Conservation (phyloP, 53 echinoderm and acorn worm genomes). For the Patiria pectinifera region DNA sequence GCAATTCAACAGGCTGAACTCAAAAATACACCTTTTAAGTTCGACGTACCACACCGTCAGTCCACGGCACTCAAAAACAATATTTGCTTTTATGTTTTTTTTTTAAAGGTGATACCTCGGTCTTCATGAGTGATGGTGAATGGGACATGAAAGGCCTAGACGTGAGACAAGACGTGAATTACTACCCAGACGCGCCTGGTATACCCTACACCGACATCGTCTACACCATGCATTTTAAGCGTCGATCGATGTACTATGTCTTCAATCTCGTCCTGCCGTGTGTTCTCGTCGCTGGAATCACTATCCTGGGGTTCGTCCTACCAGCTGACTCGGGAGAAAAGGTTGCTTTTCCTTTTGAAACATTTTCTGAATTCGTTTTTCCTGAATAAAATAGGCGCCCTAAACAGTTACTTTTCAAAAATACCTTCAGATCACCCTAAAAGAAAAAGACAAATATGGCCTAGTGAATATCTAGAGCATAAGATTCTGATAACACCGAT, state of each 20-base stretch:
- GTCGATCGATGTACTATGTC: conserved; percentile 88
- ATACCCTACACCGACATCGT: conserved; percentile 84
- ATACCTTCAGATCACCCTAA: too few relatives aligned
- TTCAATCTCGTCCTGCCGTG: conserved; percentile 93
- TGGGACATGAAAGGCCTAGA: conserved; percentile 91
- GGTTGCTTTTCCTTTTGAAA: neutral
- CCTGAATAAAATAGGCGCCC: neutral
- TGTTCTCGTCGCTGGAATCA: conserved; percentile 83
- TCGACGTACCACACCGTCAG: neutral
- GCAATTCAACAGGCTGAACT: neutral
- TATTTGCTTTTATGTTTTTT: neutral
- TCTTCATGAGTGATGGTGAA: conserved; percentile 90
- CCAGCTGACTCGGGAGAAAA: conserved; percentile 99
- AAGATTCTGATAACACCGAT: too few relatives aligned
- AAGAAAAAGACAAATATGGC: too few relatives aligned
- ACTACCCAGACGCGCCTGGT: conserved; percentile 86
- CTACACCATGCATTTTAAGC: conserved; percentile 78
- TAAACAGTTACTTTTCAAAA: too few relatives aligned
- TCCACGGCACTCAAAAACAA: neutral
- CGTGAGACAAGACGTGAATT: conserved; percentile 48
- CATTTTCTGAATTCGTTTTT: neutral
- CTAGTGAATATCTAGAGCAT: too few relatives aligned
- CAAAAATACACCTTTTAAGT: neutral
- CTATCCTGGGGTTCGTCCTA: conserved; percentile 86
- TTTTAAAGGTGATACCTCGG: conserved; percentile 82